Conservation (phyloP, 2,797 vertebrate genomes). For the Chelonia mydas region DNA sequence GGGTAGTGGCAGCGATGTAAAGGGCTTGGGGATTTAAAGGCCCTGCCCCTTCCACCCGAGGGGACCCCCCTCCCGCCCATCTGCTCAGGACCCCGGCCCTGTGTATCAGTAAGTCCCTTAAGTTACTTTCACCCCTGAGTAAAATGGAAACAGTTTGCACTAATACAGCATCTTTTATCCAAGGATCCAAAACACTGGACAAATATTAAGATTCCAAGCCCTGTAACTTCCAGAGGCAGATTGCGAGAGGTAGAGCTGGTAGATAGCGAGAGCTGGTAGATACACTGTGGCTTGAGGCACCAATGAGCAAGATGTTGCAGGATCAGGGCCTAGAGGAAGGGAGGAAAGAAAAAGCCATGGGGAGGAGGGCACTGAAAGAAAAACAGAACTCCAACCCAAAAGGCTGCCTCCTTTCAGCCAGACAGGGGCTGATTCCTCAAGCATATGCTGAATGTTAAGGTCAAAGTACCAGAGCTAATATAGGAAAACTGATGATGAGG, state of each 20-base stretch:
- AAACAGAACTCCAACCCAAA: neutral
- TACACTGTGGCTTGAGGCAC: neutral
- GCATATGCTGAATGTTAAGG: neutral
- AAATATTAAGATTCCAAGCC: neutral
- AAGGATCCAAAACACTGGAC: neutral
- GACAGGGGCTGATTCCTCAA: neutral
- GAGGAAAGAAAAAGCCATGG: neutral
- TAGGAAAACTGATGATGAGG: neutral
- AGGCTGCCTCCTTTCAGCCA: neutral
- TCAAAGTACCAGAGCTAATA: neutral
- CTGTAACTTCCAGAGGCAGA: neutral
- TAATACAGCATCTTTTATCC: neutral
- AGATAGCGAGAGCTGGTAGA: too few species aligned
- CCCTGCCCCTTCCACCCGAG: too few species aligned
- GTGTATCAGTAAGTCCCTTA: too few species aligned
- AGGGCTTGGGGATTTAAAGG: too few species aligned
- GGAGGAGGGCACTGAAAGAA: neutral
- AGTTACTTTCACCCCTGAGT: too few species aligned
- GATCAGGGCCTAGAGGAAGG: neutral
- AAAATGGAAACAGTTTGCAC: neutral
- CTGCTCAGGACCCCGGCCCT: too few species aligned
- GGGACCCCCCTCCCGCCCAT: too few species aligned
- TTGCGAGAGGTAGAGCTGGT: too few species aligned
- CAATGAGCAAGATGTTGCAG: neutral
- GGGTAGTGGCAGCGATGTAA: too few species aligned